These are phyloP conservation scores for Drusus annulatus DNA, from an alignment of 1,140 invertebrate species.

Conservation along the genomic window DNA sequence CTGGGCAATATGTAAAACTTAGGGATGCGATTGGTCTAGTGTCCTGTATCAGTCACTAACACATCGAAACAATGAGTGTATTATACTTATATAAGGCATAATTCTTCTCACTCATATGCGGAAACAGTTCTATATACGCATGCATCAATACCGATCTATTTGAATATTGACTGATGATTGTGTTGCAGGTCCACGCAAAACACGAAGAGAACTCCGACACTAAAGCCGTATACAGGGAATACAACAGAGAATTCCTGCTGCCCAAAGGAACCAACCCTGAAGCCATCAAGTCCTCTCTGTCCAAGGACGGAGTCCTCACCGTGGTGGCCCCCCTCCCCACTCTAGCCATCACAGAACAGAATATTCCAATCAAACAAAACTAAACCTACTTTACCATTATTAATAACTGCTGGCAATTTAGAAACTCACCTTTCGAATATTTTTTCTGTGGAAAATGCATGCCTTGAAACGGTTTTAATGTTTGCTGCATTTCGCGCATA, in stretches of 20 bases:
- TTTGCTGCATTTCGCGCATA: constrained; percentile 21
- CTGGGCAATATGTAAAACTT: too few relatives aligned
- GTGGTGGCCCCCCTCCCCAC: constrained; percentile 94
- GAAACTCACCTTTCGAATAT: constrained; percentile 40
- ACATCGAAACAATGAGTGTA: too few relatives aligned
- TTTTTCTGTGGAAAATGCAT: constrained; percentile 21
- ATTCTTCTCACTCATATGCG: too few relatives aligned
- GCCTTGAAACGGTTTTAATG: constrained; percentile 19
- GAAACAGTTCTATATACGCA: too few relatives aligned
- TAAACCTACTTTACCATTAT: constrained; percentile 36
- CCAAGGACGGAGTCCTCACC: constrained; percentile 93
- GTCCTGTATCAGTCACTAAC: too few relatives aligned
- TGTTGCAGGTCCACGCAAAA: constrained; percentile 90
- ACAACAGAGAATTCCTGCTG: constrained; percentile 95
- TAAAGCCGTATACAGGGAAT: constrained; percentile 95
- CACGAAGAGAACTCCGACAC: constrained; percentile 96
- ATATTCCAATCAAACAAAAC: constrained; percentile 70
- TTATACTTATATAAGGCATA: too few relatives aligned
- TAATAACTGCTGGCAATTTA: constrained; percentile 24
- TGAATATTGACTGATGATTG: constrained; percentile 11
- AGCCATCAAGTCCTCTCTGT: constrained; percentile 90
- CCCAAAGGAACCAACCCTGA: constrained; percentile 95
- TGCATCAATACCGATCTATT: too few relatives aligned
- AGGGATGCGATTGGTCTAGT: too few relatives aligned
- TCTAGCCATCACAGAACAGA: constrained; percentile 72